Base-by-base conservation (phyloP, 2,888 invertebrate genomes). In the Andrena trimmerana region DNA sequence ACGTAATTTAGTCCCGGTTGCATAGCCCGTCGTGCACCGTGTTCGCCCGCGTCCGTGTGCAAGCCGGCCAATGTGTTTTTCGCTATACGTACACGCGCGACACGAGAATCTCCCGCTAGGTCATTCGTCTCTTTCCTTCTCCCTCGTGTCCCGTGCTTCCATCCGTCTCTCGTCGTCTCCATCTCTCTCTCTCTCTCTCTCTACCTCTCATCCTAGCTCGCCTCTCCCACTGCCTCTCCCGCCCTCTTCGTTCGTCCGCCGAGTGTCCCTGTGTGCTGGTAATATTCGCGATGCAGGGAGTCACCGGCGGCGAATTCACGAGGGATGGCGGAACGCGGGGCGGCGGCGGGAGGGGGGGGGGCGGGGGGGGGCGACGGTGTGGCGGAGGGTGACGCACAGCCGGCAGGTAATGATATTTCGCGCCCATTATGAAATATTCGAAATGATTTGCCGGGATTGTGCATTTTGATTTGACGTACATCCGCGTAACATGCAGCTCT, bases 401-500 rank as follows among this genome's bases (percentile, higher is more conserved):
- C 87, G 81, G 89, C 86, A 88, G 90, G 89, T 93, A 93, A 93
- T 92, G 92, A 93, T 92, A 92, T 93, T 93, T 93, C 90, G 90
- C 91, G 91, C 90, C 91, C 92, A 92, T 92, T 92, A 92, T 93
- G 93, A 93, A 93, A 93, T 93, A 93, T 92, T 92, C 92, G 91
- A 92, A 93, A 93, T 93, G 90, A 93, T 93, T 93, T 91, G 91
- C 87, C 90, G 90, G 91, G 90, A 92, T 92, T 92, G 92, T 91
- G 91, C 92, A 93, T 93, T 93, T 92, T 92, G 92, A 93, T 93
- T 92, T 91, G 92, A 91, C 90, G 91, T 90, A 90, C 90, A 89
- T 88, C 86, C 89, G 86, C 85, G 90, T 65, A 52, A 68, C 77
- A 52, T 69, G 54, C 33, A 71, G 27, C 42, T 42, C 50, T 52